phyloP scores from a whole-genome alignment of 2,888 invertebrate genomes.

The Spodoptera picta region DNA sequence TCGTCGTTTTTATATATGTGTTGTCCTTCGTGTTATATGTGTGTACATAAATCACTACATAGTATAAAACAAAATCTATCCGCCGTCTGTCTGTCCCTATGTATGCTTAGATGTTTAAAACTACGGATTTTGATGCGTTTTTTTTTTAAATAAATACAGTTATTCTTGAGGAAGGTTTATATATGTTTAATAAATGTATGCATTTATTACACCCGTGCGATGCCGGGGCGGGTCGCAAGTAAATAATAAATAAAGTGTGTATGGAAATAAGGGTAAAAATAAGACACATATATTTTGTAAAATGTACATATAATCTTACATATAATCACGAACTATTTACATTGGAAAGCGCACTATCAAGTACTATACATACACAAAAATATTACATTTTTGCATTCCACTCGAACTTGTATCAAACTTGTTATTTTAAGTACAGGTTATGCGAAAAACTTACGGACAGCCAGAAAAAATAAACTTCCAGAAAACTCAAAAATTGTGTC shows the following conservation, averaged over 20 bases:
- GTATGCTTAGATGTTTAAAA: too few relatives aligned
- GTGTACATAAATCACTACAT: too few relatives aligned
- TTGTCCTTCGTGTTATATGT: too few relatives aligned
- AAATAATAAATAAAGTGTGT: neutral
- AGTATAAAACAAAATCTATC: too few relatives aligned
- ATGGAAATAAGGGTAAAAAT: slow-evolving; percentile 45
- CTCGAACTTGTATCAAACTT: slow-evolving; percentile 21
- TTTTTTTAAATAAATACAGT: too few relatives aligned
- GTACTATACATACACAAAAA: slow-evolving; percentile 82
- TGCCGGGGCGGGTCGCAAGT: too few relatives aligned
- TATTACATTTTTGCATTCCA: slow-evolving; percentile 65
- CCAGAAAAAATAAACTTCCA: slow-evolving; percentile 15
- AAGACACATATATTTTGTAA: slow-evolving; percentile 73
- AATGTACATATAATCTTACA: slow-evolving; percentile 88
- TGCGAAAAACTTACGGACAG: slow-evolving; percentile 21
- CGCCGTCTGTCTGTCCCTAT: too few relatives aligned
- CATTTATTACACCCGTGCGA: too few relatives aligned
- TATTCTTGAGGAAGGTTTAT: too few relatives aligned
- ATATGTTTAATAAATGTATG: too few relatives aligned
- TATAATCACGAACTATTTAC: slow-evolving; percentile 84
- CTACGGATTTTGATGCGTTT: too few relatives aligned
- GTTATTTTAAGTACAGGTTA: slow-evolving; percentile 12
- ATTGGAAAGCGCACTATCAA: slow-evolving; percentile 79
- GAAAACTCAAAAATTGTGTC: neutral
- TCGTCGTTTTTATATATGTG: too few relatives aligned